Base-by-base conservation (phyloP, 2,888 invertebrate genomes). In the Hydroisotoma schaefferi region DNA sequence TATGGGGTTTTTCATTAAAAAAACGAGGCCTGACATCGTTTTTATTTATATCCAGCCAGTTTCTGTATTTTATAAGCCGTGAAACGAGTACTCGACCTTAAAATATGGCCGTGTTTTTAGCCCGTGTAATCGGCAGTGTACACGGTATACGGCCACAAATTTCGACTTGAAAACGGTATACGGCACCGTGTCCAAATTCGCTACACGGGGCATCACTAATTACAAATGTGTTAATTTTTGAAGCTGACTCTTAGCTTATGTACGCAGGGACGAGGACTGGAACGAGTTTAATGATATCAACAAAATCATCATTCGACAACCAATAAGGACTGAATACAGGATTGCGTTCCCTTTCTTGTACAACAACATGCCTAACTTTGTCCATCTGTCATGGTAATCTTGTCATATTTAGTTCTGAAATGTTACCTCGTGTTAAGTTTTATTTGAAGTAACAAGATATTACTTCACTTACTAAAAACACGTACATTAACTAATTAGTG, bases 251-350 rank as follows among this genome's bases (percentile, higher is more conserved):
- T n/a, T n/a, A n/a, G 28, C 23, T 51, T 33, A 33, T 53, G 22
- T 51, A 59, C 22, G n/a, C 73, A 88, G 93, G 1, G 99, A 99
- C 80, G 99, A 99, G 80, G 99, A 99, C 77, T 99, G 99, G 99
- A 99, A 99, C 80, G 99, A 99, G 80, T 99, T 99, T 76, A 99
- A 99, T 80, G 99, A 99, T 76, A 99, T 99, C 73, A 99, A 99
- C 78, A 99, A 99, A 80, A 98, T 99, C 74, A 99, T 99, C 68
- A 99, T 99, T 73, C 83, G 99, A 8, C 98, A 99, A 76, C 98
- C 98, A 2, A 92, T 99, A 71, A 84, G 99, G 67, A 99, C 99
- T 0, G 99, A 99, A 78, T 99, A 99, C 77, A 85, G 99, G 72
- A 99, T 99, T 75, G 99, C 99, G 0, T 99, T 99, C 79, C 98